Conservation (phyloP, 2,888 invertebrate genomes). For the Harpalus rubripes region DNA sequence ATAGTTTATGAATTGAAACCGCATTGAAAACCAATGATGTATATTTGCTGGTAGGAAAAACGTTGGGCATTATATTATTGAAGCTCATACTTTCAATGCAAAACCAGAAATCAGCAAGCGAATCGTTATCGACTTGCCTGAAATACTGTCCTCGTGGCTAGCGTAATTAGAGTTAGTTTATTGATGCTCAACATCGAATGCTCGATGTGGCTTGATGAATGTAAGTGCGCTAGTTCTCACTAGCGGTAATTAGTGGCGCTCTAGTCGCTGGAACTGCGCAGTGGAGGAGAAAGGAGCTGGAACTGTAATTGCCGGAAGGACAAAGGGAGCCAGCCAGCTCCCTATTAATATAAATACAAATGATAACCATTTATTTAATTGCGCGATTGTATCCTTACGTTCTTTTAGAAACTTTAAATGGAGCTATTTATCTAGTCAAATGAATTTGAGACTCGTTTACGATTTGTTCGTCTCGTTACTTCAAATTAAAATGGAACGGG, state of each 20-base stretch:
- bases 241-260: constrained; percentile 49
- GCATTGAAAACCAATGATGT: not conserved
- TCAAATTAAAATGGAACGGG: constrained; percentile 63
- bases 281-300: constrained; percentile 13
- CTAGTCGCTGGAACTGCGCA: constrained; percentile 14
- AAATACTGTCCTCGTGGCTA: not conserved
- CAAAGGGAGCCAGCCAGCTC: constrained; percentile 27
- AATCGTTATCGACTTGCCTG: constrained; percentile 14
- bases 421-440: constrained; percentile 66
- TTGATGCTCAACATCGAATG: constrained; percentile 26
- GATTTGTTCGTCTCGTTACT: constrained; percentile 60
- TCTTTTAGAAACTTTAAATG: constrained; percentile 63
- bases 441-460: constrained; percentile 55
- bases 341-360: constrained; percentile 66
- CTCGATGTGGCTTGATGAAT: constrained; percentile 27
- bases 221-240: constrained; percentile 30
- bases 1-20: not conserved
- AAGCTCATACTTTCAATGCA: not conserved
- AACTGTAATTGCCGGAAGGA: constrained; percentile 52
- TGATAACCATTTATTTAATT: constrained; percentile 66
- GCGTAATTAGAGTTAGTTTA: constrained; percentile 37
- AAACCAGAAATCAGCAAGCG: not conserved
- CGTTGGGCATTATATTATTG: not conserved
- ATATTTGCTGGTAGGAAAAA: not conserved
- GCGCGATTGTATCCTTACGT: constrained; percentile 56